Conservation (phyloP, 2,888 invertebrate genomes). For the Rutpela maculata region DNA sequence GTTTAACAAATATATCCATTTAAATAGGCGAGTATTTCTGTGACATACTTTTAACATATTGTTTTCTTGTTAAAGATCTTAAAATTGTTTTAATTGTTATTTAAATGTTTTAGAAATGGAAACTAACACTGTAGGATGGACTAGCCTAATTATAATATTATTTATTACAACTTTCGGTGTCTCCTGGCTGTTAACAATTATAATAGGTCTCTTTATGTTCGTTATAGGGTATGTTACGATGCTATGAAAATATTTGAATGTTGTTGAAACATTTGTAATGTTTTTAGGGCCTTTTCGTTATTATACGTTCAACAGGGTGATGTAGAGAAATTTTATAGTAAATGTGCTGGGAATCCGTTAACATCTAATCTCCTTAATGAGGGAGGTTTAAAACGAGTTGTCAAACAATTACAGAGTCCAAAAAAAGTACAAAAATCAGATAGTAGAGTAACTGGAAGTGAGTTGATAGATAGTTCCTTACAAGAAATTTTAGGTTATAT, state of each 20-base stretch:
- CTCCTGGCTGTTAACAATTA: slow-evolving; percentile 69
- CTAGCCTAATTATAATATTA: slow-evolving; percentile 70
- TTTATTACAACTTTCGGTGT: slow-evolving; percentile 72
- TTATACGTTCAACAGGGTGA: slow-evolving; percentile 72
- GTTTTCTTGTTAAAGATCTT: slow-evolving; percentile 10
- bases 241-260: not conserved
- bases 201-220: slow-evolving; percentile 68
- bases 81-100: slow-evolving; percentile 14
- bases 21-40: slow-evolving; percentile 25
- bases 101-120: slow-evolving; percentile 59
- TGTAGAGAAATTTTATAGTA: slow-evolving; percentile 69
- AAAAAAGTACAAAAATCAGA: slow-evolving; percentile 73
- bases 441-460: slow-evolving; percentile 87
- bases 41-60: slow-evolving; percentile 27
- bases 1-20: slow-evolving; percentile 34
- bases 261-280: not conserved
- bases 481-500: slow-evolving; percentile 90
- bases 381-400: slow-evolving; percentile 70
- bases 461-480: slow-evolving; percentile 89
- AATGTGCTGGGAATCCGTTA: slow-evolving; percentile 70
- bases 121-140: slow-evolving; percentile 69
- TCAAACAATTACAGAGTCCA: slow-evolving; percentile 66
- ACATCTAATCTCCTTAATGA: slow-evolving; percentile 67
- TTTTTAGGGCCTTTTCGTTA: slow-evolving; percentile 68
- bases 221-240: slow-evolving; percentile 68